phyloP scores from a whole-genome alignment of 2,888 invertebrate species.

The Gerosis bhagava region DNA sequence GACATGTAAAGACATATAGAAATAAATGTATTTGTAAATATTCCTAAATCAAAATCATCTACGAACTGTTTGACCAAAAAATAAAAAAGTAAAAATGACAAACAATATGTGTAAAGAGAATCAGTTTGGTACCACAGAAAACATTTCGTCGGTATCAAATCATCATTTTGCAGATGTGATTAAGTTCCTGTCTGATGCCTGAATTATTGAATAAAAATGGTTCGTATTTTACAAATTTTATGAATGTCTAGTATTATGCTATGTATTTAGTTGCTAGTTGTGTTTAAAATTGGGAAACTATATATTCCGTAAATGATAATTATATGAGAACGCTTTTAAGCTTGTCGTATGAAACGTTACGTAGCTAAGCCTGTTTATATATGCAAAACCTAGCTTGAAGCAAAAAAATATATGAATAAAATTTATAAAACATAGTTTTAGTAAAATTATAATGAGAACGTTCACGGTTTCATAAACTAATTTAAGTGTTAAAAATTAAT shows the following conservation, averaged over 20 bases:
- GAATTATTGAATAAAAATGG: constrained; percentile 25
- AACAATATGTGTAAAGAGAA: constrained; percentile 18
- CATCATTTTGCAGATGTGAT: constrained; percentile 19
- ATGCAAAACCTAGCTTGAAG: no score
- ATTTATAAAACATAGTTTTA: no score
- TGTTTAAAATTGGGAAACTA: constrained; percentile 1
- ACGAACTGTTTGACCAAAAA: constrained; percentile 2
- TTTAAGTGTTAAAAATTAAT: no score
- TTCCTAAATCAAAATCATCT: not conserved
- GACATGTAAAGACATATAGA: no score
- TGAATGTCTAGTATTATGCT: constrained; percentile 16
- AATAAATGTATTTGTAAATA: no score
- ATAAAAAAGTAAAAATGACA: constrained; percentile 12
- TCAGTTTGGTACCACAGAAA: constrained; percentile 14
- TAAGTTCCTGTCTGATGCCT: constrained; percentile 27
- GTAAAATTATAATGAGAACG: no score
- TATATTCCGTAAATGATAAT: constrained; percentile 5
- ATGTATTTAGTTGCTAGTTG: constrained; percentile 22
- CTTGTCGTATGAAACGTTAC: no score
- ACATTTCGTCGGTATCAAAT: constrained; percentile 17
- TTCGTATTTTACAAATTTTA: constrained; percentile 22
- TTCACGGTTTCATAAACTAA: no score
- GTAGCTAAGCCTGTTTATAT: no score
- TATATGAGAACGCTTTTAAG: no score
- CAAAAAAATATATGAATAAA: no score